These are phyloP conservation scores for Poeciliopsis gracilis DNA, from an alignment of 2,797 vertebrate genomes.

Conservation along the genomic window DNA sequence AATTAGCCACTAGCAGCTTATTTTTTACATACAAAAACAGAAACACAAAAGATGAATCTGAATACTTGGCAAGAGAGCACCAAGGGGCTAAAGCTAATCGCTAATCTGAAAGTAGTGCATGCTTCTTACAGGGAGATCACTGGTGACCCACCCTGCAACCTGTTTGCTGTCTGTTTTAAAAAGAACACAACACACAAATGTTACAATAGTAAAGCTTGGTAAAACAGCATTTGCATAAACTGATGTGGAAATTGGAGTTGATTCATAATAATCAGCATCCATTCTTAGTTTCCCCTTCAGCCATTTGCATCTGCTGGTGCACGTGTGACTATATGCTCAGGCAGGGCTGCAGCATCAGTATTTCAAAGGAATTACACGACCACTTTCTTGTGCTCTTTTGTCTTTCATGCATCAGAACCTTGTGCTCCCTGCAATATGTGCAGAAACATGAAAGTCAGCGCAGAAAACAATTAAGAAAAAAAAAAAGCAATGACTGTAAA, in stretches of 20 bases:
- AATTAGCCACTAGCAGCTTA: not conserved
- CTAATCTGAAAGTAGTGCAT: not conserved
- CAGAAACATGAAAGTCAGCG: conserved; percentile 21
- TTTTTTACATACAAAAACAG: not conserved
- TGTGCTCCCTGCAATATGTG: conserved; percentile 38
- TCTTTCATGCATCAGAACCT: conserved; percentile 60
- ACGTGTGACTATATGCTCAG: conserved; percentile 31
- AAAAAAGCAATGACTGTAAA: conserved; percentile 4
- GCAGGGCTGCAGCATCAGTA: conserved; percentile 47
- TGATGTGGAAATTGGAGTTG: not conserved
- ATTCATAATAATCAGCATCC: not conserved
- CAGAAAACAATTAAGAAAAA: conserved; percentile 10
- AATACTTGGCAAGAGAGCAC: not conserved
- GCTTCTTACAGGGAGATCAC: not conserved
- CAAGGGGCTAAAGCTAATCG: not conserved
- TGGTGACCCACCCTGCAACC: not conserved
- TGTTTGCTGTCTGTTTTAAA: not conserved
- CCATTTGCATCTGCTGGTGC: conserved; percentile 29
- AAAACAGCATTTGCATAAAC: not conserved
- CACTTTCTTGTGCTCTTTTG: conserved; percentile 45
- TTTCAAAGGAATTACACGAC: conserved; percentile 61
- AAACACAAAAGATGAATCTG: not conserved
- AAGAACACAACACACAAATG: too few relatives aligned
- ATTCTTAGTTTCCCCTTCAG: conserved; percentile 4
- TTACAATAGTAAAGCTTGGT: not conserved